A percentile compares a stretch with the other conserved stretches of the same genome.
Evolutionary conservation across 2,888 invertebrate genomes (phyloP).

Genomic region (Pecten maximus): DNA sequence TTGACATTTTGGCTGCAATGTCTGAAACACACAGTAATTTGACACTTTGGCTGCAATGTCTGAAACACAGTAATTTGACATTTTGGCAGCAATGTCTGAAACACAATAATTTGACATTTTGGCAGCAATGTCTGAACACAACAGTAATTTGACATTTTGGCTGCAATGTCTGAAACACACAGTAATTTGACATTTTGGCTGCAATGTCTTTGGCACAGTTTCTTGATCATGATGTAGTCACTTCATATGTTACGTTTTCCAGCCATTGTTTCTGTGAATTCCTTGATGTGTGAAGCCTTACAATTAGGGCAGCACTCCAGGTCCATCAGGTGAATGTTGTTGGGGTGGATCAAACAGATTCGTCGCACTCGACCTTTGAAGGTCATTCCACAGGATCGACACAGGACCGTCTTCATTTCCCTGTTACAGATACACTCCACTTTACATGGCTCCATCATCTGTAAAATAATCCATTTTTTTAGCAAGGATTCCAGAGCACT

Average conservation of each 20-base stretch:
- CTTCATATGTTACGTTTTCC: not conserved
- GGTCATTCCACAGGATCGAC: constrained; percentile 69
- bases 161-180: too few relatives aligned
- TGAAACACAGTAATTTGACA: too few relatives aligned
- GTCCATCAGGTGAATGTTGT: constrained; percentile 75
- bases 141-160: too few relatives aligned
- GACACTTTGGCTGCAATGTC: too few relatives aligned
- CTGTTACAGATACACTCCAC: constrained; percentile 69
- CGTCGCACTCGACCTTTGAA: constrained; percentile 68
- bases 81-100: too few relatives aligned
- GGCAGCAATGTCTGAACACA: too few relatives aligned
- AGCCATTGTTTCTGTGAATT: constrained; percentile 48
- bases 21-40: too few relatives aligned
- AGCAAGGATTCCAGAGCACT: too few relatives aligned
- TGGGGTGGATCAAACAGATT: constrained; percentile 64
- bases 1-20: too few relatives aligned
- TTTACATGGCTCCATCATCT: not conserved
- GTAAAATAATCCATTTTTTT: not conserved
- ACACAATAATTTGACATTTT: too few relatives aligned
- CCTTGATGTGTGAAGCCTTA: constrained; percentile 53
- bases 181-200: not conserved
- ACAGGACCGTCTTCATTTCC: constrained; percentile 65
- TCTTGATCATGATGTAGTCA: not conserved
- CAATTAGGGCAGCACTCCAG: constrained; percentile 68
- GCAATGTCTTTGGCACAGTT: not conserved